Evolutionary conservation across 2,113 vertebrate species (phyloP), one percentile per base, ranked within the genome.

Genomic region (Labeo rohita): DNA sequence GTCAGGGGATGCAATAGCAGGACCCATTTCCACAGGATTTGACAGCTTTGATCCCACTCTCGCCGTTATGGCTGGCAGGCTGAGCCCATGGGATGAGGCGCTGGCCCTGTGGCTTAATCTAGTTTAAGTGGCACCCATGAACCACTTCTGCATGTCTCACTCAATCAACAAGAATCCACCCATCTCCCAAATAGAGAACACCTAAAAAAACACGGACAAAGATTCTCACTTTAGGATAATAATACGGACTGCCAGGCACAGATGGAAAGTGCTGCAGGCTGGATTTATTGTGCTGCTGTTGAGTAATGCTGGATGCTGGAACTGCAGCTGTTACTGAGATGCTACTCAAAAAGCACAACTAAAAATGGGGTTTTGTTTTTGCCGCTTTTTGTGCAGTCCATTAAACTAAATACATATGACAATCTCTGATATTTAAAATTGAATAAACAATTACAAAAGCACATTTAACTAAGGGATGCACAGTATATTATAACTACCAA

Each of bases 1-100:
- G 84, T 73, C 66, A 84, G 50, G 80, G 43, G 23, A 49, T 70
- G 74, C 74, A 80, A 84, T 54, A 80, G 72, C 28, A 43, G 13
- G 39, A 36, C 43, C 80, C 56, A 73, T 80, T 88, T 86, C 28
- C 21, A 59, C 47, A 36, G 87, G 84, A 88, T 86, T 84, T 84
- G 80, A n/a, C 65, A 50, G 84, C 34, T 63, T 47, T 88, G 80
- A 88, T 88, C 75, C 75, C 54, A 82, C 50, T 83, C 50, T 79
- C 12, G 15, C 59, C 47, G 36, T 83, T 70, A 76, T 54, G 80
- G 50, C 52, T 79, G 59, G 73, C 72, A 85, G 82, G 28, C 47
- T 72, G 61, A 85, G 80, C 84, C 72, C 59, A 83, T 45, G 49
- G 72, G 86, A 84, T 77, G 49, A 68, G 36, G 15, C 28, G 66